A percentile compares a stretch with the other conserved stretches of the same genome.
phyloP scores from a whole-genome alignment of 2,888 invertebrate genomes.

The Sericinus montela region DNA sequence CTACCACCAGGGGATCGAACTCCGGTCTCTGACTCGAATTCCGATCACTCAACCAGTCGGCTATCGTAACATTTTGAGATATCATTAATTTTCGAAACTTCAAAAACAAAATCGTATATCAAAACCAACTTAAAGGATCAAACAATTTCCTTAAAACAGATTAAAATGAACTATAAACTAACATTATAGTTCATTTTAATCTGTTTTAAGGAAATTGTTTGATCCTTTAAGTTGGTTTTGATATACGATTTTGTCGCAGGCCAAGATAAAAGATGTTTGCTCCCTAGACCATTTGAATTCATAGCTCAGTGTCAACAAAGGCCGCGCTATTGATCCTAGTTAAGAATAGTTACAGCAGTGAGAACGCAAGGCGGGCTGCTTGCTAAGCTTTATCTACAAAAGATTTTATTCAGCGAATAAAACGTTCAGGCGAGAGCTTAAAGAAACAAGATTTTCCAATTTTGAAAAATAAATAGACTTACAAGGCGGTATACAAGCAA shows the following conservation, averaged over 20 bases:
- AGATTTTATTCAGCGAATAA: conserved; percentile 4
- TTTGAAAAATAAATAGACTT: conserved; percentile 4
- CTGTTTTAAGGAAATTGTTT: conserved; percentile 10
- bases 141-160: conserved; percentile 9
- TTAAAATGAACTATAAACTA: no score
- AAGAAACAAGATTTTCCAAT: background rate
- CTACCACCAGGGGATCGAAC: no score
- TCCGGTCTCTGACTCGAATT: no score
- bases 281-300: conserved; percentile 16
- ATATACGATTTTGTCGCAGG: conserved; percentile 16
- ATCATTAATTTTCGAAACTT: no score
- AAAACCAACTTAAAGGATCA: conserved; percentile 9
- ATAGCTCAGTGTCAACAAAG: conserved; percentile 18
- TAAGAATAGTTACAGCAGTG: conserved; percentile 15
- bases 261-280: conserved; percentile 16
- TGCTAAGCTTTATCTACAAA: conserved; percentile 5
- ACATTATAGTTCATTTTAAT: no score
- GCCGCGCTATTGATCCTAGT: conserved; percentile 14
- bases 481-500: background rate
- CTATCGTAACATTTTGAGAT: no score
- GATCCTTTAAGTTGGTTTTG: conserved; percentile 9
- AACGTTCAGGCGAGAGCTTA: background rate
- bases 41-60: no score
- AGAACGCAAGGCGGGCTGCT: conserved; percentile 7
- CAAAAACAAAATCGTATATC: conserved; percentile 17